Evolutionary conservation across 1,140 invertebrate genomes (phyloP).

Genomic region (Diabrotica virgifera): DNA sequence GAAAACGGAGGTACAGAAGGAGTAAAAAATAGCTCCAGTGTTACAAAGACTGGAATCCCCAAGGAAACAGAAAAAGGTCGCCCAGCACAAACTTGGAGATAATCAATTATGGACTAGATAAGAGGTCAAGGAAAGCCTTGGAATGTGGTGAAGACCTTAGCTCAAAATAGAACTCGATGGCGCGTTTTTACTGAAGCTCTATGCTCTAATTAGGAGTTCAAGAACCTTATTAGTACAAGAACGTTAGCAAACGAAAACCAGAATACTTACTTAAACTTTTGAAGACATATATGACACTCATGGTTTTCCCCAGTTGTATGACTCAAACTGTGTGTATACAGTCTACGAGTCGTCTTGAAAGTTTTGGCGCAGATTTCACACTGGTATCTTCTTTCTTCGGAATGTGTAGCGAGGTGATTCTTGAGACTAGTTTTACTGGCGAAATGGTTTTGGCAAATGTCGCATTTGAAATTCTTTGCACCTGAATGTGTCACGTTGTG

Average conservation of each 20-base stretch:
- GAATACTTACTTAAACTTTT: slow-evolving; percentile 28
- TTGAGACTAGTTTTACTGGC: slow-evolving; percentile 35
- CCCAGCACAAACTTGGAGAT: no score
- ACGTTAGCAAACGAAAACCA: background rate
- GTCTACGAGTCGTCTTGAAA: slow-evolving; percentile 36
- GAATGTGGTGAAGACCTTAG: no score
- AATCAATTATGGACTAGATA: no score
- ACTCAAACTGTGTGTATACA: slow-evolving; percentile 38
- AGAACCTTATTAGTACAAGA: no score
- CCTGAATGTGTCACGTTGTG: slow-evolving; percentile 38
- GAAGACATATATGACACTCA: slow-evolving; percentile 34
- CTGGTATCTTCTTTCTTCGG: slow-evolving; percentile 29
- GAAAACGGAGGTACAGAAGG: no score
- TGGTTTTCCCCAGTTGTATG: slow-evolving; percentile 36
- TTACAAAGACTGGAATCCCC: no score
- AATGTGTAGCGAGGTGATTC: slow-evolving; percentile 34
- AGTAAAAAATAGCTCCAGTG: no score
- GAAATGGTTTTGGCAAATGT: slow-evolving; percentile 32
- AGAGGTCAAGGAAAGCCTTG: no score
- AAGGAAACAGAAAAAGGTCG: no score
- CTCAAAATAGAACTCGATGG: no score
- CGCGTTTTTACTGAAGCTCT: no score
- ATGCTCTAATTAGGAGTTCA: no score
- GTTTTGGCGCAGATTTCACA: slow-evolving; percentile 36
- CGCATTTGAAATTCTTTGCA: slow-evolving; percentile 34